phyloP scores from a whole-genome alignment of 2,888 invertebrate genomes.

The Perizoma flavofasciatum region DNA sequence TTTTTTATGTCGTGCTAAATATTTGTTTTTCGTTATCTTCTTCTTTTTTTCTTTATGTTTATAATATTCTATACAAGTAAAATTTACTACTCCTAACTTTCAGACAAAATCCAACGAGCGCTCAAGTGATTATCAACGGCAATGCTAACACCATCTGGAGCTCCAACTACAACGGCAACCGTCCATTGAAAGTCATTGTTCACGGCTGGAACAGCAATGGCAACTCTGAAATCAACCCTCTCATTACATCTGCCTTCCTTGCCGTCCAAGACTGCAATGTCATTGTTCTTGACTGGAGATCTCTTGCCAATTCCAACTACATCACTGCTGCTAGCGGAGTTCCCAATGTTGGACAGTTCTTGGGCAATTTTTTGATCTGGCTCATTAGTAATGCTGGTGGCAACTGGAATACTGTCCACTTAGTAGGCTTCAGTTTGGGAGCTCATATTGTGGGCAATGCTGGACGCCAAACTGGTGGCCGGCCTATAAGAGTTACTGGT shows the following conservation, averaged over 20 bases:
- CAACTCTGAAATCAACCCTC: conserved; percentile 21
- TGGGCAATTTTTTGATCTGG: conserved; percentile 70
- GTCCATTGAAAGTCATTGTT: conserved; percentile 25
- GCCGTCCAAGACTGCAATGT: conserved; percentile 58
- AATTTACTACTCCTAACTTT: conserved; percentile 19
- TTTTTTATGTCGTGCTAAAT: too few relatives aligned
- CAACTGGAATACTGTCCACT: conserved; percentile 66
- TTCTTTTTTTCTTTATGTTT: too few relatives aligned
- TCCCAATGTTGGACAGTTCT: conserved; percentile 57
- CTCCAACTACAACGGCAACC: conserved; percentile 23
- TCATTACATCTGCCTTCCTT: conserved; percentile 26
- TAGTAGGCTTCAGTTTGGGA: conserved; percentile 75
- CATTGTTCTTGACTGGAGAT: conserved; percentile 70
- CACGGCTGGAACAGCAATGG: conserved; percentile 36
- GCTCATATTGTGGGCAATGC: conserved; percentile 71
- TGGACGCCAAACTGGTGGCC: conserved; percentile 51
- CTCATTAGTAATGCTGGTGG: conserved; percentile 62
- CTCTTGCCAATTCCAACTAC: conserved; percentile 52
- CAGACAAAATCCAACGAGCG: conserved; percentile 54
- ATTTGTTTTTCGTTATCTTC: too few relatives aligned
- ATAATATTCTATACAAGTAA: background rate
- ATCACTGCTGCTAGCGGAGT: conserved; percentile 57
- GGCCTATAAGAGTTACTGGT: conserved; percentile 60
- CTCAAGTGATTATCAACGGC: conserved; percentile 55
- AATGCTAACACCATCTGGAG: conserved; percentile 47